Percentiles rank a stretch among this genome's conserved stretches.
These are phyloP conservation scores for Athalia cordata DNA, from an alignment of 2,888 invertebrate genomes.

Conservation along the genomic window DNA sequence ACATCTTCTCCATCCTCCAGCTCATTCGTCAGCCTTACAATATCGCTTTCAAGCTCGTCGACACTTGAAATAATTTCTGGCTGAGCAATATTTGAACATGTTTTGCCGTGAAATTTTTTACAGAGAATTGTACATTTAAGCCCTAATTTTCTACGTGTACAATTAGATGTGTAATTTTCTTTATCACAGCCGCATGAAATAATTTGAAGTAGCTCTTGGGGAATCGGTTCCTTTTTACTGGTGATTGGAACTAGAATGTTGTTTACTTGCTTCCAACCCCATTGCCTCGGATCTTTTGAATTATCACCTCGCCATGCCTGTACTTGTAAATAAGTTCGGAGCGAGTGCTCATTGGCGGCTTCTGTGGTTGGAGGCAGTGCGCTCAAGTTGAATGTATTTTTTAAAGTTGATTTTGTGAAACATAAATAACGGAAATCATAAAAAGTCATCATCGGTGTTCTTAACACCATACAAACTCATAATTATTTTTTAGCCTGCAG, in stretches of 20 bases:
- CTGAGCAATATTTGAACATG: background rate
- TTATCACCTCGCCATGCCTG: constrained; percentile 56
- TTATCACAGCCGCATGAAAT: constrained; percentile 59
- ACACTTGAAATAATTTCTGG: constrained; percentile 13
- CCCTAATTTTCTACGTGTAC: background rate
- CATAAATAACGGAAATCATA: constrained; percentile 57
- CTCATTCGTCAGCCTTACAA: background rate
- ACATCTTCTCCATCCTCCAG: too few species aligned
- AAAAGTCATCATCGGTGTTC: constrained; percentile 47
- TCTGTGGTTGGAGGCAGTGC: constrained; percentile 55
- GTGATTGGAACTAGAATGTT: constrained; percentile 49
- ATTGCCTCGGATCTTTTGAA: constrained; percentile 53
- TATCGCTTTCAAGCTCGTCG: constrained; percentile 12
- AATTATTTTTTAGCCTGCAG: constrained; percentile 59
- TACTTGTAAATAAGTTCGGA: constrained; percentile 59
- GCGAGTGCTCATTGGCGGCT: constrained; percentile 59
- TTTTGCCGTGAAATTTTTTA: constrained; percentile 6
- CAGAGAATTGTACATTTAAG: constrained; percentile 1
- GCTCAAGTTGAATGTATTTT: constrained; percentile 54
- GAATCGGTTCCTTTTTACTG: constrained; percentile 51
- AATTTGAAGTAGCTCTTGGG: constrained; percentile 57
- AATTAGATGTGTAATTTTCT: constrained; percentile 36
- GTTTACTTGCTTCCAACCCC: constrained; percentile 58
- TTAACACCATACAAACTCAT: constrained; percentile 58
- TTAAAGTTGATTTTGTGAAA: constrained; percentile 54